Base-by-base conservation (phyloP, 1,140 invertebrate genomes). In the Fopius arisanus region DNA sequence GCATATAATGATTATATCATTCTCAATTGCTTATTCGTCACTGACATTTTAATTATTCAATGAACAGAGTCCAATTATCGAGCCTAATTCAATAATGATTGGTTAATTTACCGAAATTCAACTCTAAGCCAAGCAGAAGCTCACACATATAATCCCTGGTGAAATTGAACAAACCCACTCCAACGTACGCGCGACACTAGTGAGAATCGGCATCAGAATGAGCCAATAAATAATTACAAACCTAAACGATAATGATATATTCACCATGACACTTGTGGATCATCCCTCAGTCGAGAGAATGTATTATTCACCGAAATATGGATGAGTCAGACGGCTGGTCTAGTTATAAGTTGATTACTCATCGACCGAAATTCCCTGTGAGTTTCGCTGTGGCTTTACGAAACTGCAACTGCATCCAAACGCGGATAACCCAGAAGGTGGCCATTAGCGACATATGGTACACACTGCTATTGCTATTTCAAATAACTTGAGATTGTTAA, bases 391-490 rank as follows among this genome's bases (percentile, higher is more conserved):
- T 5, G 19, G 54, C 19, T 26, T 59, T 59, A 12, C 21, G 23
- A 59, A 59, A 21, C 54, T 59, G 54, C 54, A 59, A 59, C 19
- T 59, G 54, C 14, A 59, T 21, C 54, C 14, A 59, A 59, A 59
- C 19, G 23, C 23, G 43, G 48, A 67, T 67, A 48, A 72, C 63
- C n/a, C 62, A 31, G 37, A 10, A 23, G 73, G n/a, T n/a, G n/a
- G 65, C 75, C 79, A 75, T 77, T 78, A 78, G 76, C 76, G 77
- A 80, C 79, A 80, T 77, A 78, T 79, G 79, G 77, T 78, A 77
- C 73, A 77, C 77, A 73, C 76, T 78, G 43, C 73, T 75, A 78
- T 74, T 72, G 77, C 77, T 78, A 78, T 76, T 77, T 77, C 67
- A 33, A 59, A 73, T 59, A 73, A 73, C 63, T 62, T 14, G 54